These are phyloP conservation scores for Collichthys lucidus DNA, from an alignment of 2,113 vertebrate genomes.

Conservation along the genomic window DNA sequence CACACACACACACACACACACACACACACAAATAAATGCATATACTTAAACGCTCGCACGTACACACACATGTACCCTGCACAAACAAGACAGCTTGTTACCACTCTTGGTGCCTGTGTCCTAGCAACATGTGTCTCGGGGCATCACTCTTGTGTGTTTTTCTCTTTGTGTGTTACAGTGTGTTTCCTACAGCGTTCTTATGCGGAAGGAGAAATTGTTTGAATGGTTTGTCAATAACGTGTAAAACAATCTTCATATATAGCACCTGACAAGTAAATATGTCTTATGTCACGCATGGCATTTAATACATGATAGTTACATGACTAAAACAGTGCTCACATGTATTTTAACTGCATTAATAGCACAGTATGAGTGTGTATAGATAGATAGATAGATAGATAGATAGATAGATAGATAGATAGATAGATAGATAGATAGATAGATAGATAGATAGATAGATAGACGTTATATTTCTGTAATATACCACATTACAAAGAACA, in stretches of 20 bases:
- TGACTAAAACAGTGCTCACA: neutral
- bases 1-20: constrained; percentile 50
- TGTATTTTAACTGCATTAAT: neutral
- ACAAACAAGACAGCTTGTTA: constrained; percentile 67
- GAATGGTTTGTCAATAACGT: constrained; percentile 2
- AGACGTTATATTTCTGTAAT: neutral
- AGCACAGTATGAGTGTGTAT: too few relatives aligned
- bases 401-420: neutral
- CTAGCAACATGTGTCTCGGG: constrained; percentile 73
- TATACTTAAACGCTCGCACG: too few relatives aligned
- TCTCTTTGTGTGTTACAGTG: constrained; percentile 19
- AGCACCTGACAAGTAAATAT: neutral
- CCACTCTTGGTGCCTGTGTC: constrained; percentile 65
- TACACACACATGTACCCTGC: constrained; percentile 24
- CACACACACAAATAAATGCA: constrained; percentile 16
- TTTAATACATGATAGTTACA: neutral
- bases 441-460: neutral
- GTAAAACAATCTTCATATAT: neutral
- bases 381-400: neutral
- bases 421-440: neutral
- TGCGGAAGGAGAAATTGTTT: neutral
- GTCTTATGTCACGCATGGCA: too few relatives aligned
- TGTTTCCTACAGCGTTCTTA: neutral
- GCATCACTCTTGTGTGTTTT: constrained; percentile 47
- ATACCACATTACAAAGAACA: neutral